These are phyloP conservation scores for Dromaius novaehollandiae DNA, from an alignment of 2,113 vertebrate genomes.

Conservation along the genomic window DNA sequence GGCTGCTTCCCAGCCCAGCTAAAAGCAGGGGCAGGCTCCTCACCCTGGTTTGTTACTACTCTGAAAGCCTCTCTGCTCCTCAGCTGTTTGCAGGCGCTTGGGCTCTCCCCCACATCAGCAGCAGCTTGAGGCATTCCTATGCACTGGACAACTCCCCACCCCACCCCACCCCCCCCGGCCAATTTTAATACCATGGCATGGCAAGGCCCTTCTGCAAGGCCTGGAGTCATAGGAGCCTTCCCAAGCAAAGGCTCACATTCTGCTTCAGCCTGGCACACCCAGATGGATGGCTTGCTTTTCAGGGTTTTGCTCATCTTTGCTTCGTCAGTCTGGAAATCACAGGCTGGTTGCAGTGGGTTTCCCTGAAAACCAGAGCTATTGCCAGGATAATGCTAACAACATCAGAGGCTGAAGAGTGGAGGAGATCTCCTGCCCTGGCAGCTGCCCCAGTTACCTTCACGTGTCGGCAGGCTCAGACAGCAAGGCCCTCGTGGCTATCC, in stretches of 20 bases:
- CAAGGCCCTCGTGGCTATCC: accelerated
- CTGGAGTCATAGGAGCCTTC: accelerated
- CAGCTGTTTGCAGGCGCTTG: too few species aligned
- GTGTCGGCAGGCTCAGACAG: background rate
- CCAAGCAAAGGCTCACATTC: background rate
- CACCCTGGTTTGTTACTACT: background rate
- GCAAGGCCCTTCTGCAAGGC: background rate
- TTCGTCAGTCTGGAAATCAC: background rate
- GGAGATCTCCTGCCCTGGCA: accelerated
- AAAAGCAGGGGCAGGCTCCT: background rate
- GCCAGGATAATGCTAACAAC: background rate
- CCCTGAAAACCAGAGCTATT: accelerated
- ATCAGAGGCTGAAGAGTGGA: background rate
- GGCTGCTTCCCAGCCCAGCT: background rate
- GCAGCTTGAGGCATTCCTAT: too few species aligned
- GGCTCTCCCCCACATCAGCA: too few species aligned
- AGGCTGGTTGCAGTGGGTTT: background rate
- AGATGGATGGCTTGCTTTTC: background rate
- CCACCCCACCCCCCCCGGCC: accelerated
- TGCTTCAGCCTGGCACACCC: accelerated
- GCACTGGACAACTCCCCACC: background rate
- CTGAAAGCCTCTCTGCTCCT: background rate
- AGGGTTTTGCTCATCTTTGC: accelerated
- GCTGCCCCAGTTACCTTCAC: accelerated
- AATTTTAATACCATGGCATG: background rate